Conservation (phyloP, 2,888 invertebrate species). For the Oxystoma pomonae region DNA sequence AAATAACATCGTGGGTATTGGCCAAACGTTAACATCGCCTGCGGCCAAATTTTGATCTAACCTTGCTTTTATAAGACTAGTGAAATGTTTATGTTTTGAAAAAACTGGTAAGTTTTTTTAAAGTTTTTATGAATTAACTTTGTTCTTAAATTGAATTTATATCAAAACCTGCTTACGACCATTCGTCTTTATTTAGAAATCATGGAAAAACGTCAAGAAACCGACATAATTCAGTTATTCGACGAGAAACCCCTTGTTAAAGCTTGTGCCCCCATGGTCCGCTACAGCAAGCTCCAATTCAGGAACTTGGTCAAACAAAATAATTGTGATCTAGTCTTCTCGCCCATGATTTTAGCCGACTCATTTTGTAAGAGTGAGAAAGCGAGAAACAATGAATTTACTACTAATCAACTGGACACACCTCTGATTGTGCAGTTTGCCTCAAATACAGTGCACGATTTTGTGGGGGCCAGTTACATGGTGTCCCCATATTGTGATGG, state of each 20-base stretch:
- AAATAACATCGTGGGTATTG: too few relatives aligned
- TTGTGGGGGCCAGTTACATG: constrained; percentile 80
- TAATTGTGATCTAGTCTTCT: constrained; percentile 84
- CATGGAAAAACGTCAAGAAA: constrained; percentile 19
- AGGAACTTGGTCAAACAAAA: constrained; percentile 72
- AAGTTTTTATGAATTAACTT: too few relatives aligned
- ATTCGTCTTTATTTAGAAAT: too few relatives aligned
- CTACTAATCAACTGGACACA: constrained; percentile 55
- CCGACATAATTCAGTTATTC: constrained; percentile 63
- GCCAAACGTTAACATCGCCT: too few relatives aligned
- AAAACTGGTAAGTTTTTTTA: too few relatives aligned
- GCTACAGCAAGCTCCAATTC: constrained; percentile 84
- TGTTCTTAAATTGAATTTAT: too few relatives aligned
- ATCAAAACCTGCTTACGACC: too few relatives aligned
- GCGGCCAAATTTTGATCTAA: too few relatives aligned
- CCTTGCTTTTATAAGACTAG: too few relatives aligned
- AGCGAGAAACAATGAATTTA: constrained; percentile 80
- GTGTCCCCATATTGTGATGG: constrained; percentile 80
- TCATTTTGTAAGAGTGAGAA: constrained; percentile 86
- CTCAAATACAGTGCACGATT: constrained; percentile 76
- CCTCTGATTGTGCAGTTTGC: constrained; percentile 96
- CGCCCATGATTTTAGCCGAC: constrained; percentile 96
- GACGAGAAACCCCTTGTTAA: constrained; percentile 60
- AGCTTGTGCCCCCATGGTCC: constrained; percentile 94
- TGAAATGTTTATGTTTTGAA: too few relatives aligned